Conservation (phyloP, 2,888 invertebrate species). For the Eilema depressum region DNA sequence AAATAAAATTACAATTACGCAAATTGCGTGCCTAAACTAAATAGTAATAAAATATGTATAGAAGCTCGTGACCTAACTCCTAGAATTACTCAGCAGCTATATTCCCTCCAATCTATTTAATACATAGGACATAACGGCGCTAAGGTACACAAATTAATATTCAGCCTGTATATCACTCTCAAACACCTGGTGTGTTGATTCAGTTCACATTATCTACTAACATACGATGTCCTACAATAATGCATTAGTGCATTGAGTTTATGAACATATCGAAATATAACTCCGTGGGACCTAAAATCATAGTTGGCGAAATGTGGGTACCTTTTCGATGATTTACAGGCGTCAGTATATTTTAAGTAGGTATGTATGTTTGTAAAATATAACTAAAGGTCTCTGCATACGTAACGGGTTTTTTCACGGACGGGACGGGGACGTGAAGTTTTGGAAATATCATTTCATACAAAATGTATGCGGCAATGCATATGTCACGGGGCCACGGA, state of each 20-base stretch:
- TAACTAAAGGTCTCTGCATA: too few species aligned
- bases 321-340: too few species aligned
- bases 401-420: too few species aligned
- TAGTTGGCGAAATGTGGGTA: too few species aligned
- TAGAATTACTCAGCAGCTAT: slow-evolving; percentile 36
- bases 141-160: slow-evolving; percentile 81
- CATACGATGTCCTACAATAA: slow-evolving; percentile 61
- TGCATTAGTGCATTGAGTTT: slow-evolving; percentile 59
- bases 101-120: slow-evolving; percentile 43
- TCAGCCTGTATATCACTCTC: slow-evolving; percentile 69
- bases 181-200: slow-evolving; percentile 76
- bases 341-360: too few species aligned
- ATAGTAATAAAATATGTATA: slow-evolving; percentile 40
- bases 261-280: background rate
- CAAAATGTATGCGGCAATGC: too few species aligned
- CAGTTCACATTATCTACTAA: slow-evolving; percentile 72
- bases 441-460: too few species aligned
- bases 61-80: slow-evolving; percentile 32
- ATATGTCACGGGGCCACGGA: too few species aligned
- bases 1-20: slow-evolving; percentile 19
- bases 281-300: too few species aligned
- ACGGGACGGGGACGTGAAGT: too few species aligned
- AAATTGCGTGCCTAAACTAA: slow-evolving; percentile 31
- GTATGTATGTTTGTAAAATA: too few species aligned
- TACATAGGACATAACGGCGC: slow-evolving; percentile 56